Conservation (phyloP, 2,797 vertebrate species). For the Hippoglossus hippoglossus region DNA sequence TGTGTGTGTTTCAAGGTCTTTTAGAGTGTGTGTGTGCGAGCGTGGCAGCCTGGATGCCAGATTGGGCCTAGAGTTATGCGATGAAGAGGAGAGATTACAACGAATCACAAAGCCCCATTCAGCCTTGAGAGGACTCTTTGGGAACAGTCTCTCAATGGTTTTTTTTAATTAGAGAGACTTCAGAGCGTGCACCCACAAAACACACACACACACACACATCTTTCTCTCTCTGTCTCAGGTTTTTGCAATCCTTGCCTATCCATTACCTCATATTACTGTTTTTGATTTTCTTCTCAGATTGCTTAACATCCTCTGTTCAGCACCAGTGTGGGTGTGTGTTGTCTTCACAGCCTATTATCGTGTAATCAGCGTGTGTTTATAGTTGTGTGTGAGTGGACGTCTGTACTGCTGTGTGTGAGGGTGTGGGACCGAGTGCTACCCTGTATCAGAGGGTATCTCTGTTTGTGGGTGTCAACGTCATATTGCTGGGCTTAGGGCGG, state of each 20-base stretch:
- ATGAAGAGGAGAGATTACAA: conserved; percentile 78
- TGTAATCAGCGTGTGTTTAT: conserved; percentile 57
- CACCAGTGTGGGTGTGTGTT: conserved; percentile 42
- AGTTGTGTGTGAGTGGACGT: conserved; percentile 30
- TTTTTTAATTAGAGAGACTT: conserved; percentile 76
- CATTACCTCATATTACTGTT: conserved; percentile 56
- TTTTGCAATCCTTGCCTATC: conserved; percentile 31
- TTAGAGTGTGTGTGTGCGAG: conserved; percentile 7
- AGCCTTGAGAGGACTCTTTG: conserved; percentile 74
- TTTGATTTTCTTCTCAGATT: conserved; percentile 47
- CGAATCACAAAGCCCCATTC: conserved; percentile 81
- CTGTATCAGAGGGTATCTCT: conserved; percentile 64
- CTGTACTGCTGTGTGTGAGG: conserved; percentile 25
- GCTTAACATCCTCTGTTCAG: conserved; percentile 44
- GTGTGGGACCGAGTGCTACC: conserved; percentile 52
- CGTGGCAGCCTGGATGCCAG: conserved; percentile 65
- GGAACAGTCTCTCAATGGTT: conserved; percentile 74
- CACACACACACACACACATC: conserved; percentile 33
- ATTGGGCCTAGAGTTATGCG: conserved; percentile 73
- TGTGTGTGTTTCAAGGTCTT: conserved; percentile 14
- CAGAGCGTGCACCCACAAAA: conserved; percentile 23
- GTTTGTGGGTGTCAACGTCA: conserved; percentile 71
- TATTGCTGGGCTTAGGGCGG: conserved; percentile 69
- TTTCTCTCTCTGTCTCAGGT: conserved; percentile 1
- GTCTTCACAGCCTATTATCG: conserved; percentile 47